Base-by-base conservation (phyloP, 2,797 vertebrate species). In the Poecile montanus region DNA sequence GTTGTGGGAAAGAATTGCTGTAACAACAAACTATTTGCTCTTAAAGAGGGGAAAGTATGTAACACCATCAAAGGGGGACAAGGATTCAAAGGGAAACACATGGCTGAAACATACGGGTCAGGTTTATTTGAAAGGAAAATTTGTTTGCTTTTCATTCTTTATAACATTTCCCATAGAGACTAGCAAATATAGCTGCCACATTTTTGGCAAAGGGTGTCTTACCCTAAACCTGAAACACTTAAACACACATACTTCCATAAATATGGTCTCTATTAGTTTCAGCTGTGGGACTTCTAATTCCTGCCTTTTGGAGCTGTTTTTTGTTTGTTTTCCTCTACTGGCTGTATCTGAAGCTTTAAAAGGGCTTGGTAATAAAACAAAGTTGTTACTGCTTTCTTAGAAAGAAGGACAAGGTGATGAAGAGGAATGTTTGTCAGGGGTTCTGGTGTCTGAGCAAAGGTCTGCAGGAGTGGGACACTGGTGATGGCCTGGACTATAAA, bases 61-160 rank as follows among this genome's bases (percentile, higher is more conserved):
- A 71, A 42, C 42, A 45, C 80, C 82, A 70, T 93, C 67, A 48
- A 60, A 68, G 77, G 36, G 34, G 85, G 53, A 85, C 54, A 11
- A 19, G 70, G 29, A 44, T 70, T 84, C 53, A 88, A 62, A 93
- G 85, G 66, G 66, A 77, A 95, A 91, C 95, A 83, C 54, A 85
- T 68, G 91, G 38, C 61, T 76, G 22, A 89, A 68, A 79, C n/a
- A 34, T 11, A 48, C 2, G 23, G 76, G 40, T 88, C 89, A 83
- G 63, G 89, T 94, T 85, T 76, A 85, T 95, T 91, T 88, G 87
- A 92, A 94, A 88, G 75, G 62, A 85, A 85, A 80, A 88, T 48
- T 78, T 87, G 81, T 86, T 90, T 93, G 73, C 91, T 97, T 95
- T 95, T 91, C 74, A 72, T 89, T 96, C 83, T 94, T 94, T 88